Evolutionary conservation across 2,797 vertebrate species (phyloP).

Genomic region (Hirundo rustica): DNA sequence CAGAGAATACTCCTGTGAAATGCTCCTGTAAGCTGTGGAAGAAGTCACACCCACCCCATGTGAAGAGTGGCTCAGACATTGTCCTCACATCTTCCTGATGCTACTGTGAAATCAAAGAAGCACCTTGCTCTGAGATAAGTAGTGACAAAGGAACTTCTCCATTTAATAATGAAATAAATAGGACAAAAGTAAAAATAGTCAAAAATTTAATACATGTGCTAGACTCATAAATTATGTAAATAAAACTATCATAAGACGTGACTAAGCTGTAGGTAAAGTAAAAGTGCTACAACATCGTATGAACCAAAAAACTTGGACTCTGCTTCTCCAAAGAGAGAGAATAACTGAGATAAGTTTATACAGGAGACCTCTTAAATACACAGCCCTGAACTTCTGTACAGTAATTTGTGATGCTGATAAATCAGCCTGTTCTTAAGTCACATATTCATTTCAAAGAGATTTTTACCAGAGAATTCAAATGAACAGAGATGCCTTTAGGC

Average conservation of each 20-base stretch:
- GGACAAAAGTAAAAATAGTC: constrained; percentile 69
- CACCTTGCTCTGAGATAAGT: constrained; percentile 16
- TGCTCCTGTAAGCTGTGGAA: neutral
- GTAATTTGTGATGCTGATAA: constrained; percentile 17
- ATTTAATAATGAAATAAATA: constrained; percentile 72
- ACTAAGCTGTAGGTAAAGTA: constrained; percentile 52
- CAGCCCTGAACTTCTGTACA: constrained; percentile 43
- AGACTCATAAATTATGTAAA: constrained; percentile 67
- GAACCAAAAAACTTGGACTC: constrained; percentile 21
- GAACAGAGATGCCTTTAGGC: constrained; percentile 12
- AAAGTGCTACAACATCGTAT: constrained; percentile 51
- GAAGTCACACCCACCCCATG: neutral
- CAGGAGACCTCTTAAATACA: constrained; percentile 64
- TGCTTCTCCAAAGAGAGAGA: constrained; percentile 44
- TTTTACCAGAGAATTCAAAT: constrained; percentile 48
- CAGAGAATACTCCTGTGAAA: neutral
- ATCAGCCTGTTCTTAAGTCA: constrained; percentile 28
- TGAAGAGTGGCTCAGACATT: neutral
- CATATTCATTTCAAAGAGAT: constrained; percentile 37
- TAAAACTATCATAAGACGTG: constrained; percentile 47
- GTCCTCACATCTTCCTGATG: neutral
- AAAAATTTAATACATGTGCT: constrained; percentile 70
- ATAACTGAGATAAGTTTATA: constrained; percentile 58
- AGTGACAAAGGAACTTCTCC: constrained; percentile 44
- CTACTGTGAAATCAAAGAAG: constrained; percentile 3